Evolutionary conservation across 1,140 invertebrate species (phyloP).

Genomic region (Hydropsyche tenuis): DNA sequence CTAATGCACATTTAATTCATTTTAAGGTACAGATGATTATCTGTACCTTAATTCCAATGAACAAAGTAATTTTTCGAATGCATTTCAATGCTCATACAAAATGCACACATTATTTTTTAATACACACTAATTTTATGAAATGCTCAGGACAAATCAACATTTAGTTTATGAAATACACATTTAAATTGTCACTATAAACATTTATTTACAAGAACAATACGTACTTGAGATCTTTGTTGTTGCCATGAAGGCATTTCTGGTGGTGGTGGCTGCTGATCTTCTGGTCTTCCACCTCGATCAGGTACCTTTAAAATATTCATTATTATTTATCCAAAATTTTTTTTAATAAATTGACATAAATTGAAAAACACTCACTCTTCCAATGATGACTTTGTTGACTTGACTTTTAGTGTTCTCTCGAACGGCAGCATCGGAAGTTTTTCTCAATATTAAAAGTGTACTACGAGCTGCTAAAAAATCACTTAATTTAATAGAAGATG

Average conservation of each 20-base stretch:
- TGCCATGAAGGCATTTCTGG: constrained; percentile 96
- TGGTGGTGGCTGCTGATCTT: constrained; percentile 88
- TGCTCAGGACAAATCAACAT: neutral
- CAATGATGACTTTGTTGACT: constrained; percentile 88
- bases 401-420: constrained; percentile 80
- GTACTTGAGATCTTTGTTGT: constrained; percentile 60
- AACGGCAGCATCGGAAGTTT: constrained; percentile 83
- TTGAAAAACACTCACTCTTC: constrained; percentile 61
- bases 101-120: too few species aligned
- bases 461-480: constrained; percentile 83
- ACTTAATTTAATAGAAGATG: constrained; percentile 71
- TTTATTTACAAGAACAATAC: neutral
- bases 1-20: too few species aligned
- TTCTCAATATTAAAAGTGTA: constrained; percentile 83
- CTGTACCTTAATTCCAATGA: too few species aligned
- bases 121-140: too few species aligned
- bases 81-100: too few species aligned
- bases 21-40: too few species aligned
- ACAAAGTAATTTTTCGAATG: too few species aligned
- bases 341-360: constrained; percentile 39
- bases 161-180: neutral
- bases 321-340: too few species aligned
- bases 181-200: neutral
- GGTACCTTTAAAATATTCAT: constrained; percentile 66
- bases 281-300: constrained; percentile 87